These are phyloP conservation scores for Pelobates cultripes DNA, from an alignment of 2,797 vertebrate species.

Conservation along the genomic window DNA sequence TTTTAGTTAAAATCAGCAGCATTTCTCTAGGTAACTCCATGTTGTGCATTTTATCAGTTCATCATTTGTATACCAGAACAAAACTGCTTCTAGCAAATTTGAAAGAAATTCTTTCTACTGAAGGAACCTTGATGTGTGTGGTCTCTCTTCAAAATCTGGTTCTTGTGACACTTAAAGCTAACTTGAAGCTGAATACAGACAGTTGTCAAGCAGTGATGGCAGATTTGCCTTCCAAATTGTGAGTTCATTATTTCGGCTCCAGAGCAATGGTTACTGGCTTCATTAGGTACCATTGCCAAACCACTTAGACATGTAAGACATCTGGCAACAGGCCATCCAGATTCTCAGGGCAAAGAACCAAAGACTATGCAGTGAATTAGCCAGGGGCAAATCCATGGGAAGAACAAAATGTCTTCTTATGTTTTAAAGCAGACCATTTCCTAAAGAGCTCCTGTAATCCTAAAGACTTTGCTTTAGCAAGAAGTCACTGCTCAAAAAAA, in stretches of 20 bases:
- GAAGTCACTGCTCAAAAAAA: not conserved
- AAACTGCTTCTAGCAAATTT: too few species aligned
- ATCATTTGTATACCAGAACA: too few species aligned
- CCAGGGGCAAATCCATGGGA: not conserved
- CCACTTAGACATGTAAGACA: not conserved
- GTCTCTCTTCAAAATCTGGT: not conserved
- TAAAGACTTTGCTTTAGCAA: not conserved
- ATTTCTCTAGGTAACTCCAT: not conserved
- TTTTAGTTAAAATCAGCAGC: too few species aligned
- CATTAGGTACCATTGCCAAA: not conserved
- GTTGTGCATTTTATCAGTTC: too few species aligned
- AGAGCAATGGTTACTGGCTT: not conserved
- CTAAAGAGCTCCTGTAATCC: not conserved
- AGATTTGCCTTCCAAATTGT: not conserved
- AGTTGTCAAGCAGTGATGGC: not conserved
- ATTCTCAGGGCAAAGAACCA: not conserved
- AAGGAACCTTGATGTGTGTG: too few species aligned
- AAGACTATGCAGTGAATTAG: not conserved
- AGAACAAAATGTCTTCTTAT: not conserved
- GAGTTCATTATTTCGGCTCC: not conserved
- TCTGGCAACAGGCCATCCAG: not conserved
- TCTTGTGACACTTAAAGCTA: not conserved
- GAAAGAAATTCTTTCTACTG: too few species aligned
- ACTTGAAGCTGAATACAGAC: not conserved
- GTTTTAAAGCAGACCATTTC: not conserved